These are phyloP conservation scores for Rynchops niger DNA, from an alignment of 2,113 vertebrate genomes.

Conservation along the genomic window DNA sequence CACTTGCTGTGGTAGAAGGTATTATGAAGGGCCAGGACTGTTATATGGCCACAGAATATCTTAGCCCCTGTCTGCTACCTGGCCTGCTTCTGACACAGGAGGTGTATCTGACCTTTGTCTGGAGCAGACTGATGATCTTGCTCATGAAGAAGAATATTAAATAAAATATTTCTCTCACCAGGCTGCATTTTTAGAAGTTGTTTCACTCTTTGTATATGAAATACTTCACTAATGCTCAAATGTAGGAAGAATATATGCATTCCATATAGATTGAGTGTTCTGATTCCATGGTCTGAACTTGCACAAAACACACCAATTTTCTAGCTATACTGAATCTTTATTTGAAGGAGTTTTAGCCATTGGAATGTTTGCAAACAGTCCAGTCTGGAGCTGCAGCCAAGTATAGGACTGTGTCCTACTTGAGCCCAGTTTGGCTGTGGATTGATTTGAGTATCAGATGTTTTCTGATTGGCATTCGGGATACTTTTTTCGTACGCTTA, in stretches of 20 bases:
- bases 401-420: background rate
- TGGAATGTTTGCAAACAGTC: background rate
- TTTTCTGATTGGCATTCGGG: background rate
- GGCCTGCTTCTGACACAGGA: background rate
- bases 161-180: background rate
- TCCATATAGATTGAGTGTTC: background rate
- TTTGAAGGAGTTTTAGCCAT: background rate
- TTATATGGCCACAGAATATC: accelerated
- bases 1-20: accelerated
- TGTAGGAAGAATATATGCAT: background rate
- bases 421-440: background rate
- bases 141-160: background rate
- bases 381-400: background rate
- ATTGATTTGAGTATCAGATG: background rate
- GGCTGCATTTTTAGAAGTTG: background rate
- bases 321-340: background rate
- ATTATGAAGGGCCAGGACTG: background rate
- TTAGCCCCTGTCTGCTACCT: background rate
- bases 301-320: background rate
- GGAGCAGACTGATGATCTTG: background rate
- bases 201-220: background rate
- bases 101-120: background rate
- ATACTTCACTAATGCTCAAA: background rate
- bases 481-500: background rate
- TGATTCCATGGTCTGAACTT: background rate